These are phyloP conservation scores for Turdus rufiventris DNA, from an alignment of 2,113 vertebrate species.

Conservation along the genomic window DNA sequence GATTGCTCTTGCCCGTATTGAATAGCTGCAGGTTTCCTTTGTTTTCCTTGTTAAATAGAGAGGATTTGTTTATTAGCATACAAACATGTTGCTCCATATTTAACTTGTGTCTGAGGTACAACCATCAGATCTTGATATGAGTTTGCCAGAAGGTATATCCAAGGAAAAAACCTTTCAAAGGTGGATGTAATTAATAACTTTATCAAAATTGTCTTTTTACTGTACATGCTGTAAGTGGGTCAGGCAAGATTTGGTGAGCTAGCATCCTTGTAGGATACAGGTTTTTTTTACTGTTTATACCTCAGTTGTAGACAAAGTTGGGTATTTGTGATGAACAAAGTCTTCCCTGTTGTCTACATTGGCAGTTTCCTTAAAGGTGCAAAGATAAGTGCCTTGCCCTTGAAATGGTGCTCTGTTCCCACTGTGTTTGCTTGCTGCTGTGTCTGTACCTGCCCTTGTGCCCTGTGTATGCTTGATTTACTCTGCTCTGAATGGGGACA, in stretches of 20 bases:
- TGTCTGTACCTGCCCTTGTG: background rate
- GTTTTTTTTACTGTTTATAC: background rate
- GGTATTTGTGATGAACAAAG: background rate
- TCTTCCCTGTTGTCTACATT: background rate
- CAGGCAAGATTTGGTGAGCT: background rate
- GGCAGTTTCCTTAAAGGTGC: background rate
- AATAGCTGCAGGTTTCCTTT: background rate
- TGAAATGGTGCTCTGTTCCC: background rate
- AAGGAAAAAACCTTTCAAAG: background rate
- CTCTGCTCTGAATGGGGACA: rapidly evolving
- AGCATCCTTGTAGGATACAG: rapidly evolving
- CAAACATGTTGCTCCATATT: rapidly evolving
- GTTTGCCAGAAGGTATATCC: background rate
- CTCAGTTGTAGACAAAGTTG: background rate
- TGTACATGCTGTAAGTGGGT: rapidly evolving
- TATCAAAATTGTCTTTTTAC: background rate
- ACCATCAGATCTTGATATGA: background rate
- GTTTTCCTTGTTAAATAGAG: background rate
- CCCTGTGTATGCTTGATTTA: background rate
- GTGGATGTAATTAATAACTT: background rate
- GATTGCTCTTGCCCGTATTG: background rate
- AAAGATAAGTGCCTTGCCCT: background rate
- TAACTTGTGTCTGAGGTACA: background rate
- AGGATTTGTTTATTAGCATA: background rate
- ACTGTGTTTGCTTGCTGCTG: background rate